phyloP scores from a whole-genome alignment of 2,797 vertebrate genomes.

The Selene dorsalis region DNA sequence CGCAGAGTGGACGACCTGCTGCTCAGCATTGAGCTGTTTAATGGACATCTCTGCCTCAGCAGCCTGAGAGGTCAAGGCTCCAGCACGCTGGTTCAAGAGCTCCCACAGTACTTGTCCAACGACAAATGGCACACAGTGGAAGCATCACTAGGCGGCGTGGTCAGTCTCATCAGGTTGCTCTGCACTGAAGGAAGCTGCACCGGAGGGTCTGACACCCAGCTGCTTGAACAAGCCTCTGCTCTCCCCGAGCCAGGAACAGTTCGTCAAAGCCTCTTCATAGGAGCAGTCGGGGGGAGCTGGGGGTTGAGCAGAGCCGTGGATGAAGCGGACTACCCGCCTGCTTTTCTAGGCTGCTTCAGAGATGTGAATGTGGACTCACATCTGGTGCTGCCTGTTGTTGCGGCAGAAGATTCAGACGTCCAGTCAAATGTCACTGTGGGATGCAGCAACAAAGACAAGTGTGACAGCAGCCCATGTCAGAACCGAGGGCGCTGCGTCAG shows the following conservation, averaged over 20 bases:
- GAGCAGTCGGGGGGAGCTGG: slow-evolving; percentile 72
- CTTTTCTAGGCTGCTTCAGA: slow-evolving; percentile 92
- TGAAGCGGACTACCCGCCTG: slow-evolving; percentile 60
- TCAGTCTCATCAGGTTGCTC: slow-evolving; percentile 83
- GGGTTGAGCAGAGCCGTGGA: slow-evolving; percentile 28
- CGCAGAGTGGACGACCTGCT: slow-evolving; percentile 78
- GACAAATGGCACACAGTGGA: slow-evolving; percentile 90
- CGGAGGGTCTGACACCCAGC: slow-evolving; percentile 63
- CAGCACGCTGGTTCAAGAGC: slow-evolving; percentile 72
- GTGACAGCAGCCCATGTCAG: slow-evolving; percentile 88
- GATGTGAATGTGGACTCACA: slow-evolving; percentile 87
- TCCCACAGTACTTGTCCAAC: slow-evolving; percentile 83
- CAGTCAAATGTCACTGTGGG: slow-evolving; percentile 86
- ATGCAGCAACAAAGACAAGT: slow-evolving; percentile 88
- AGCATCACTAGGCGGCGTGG: slow-evolving; percentile 81
- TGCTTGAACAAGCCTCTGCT: slow-evolving; percentile 51
- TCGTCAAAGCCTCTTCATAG: slow-evolving; percentile 85
- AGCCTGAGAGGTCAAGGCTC: slow-evolving; percentile 75
- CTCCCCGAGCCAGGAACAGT: slow-evolving; percentile 69
- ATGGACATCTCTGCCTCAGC: slow-evolving; percentile 82
- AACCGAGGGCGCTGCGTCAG: slow-evolving; percentile 90
- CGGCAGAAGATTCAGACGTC: slow-evolving; percentile 50
- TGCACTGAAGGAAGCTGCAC: slow-evolving; percentile 83
- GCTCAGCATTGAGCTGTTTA: slow-evolving; percentile 84
- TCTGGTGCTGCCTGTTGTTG: slow-evolving; percentile 78